Evolutionary conservation across 2,888 invertebrate genomes (phyloP).

Genomic region (Ichneumon xanthorius): DNA sequence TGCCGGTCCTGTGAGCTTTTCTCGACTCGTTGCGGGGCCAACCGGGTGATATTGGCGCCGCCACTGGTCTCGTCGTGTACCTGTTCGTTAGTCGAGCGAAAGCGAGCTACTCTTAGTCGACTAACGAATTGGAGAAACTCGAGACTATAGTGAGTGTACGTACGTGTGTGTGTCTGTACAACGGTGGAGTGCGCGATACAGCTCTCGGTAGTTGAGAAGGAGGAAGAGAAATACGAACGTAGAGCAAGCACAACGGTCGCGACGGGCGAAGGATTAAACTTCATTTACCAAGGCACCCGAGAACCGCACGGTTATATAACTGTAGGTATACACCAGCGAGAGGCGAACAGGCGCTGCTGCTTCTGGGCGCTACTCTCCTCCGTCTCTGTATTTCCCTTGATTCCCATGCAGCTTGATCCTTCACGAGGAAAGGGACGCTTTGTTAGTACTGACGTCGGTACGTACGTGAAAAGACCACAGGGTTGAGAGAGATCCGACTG

Average conservation of each 20-base stretch:
- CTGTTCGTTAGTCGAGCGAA: conserved; percentile 60
- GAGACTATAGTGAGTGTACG: conserved; percentile 17
- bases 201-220: conserved; percentile 16
- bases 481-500: neutral
- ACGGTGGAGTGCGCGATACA: neutral
- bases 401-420: conserved; percentile 5
- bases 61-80: conserved; percentile 37
- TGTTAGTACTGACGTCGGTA: conserved; percentile 3
- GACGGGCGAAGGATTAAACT: conserved; percentile 50
- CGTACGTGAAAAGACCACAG: conserved; percentile 2
- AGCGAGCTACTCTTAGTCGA: conserved; percentile 30
- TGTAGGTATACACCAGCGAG: neutral
- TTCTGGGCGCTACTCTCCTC: conserved; percentile 3
- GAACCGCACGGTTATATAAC: conserved; percentile 31
- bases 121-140: conserved; percentile 61
- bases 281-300: conserved; percentile 39
- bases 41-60: conserved; percentile 16
- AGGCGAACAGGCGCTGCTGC: conserved; percentile 5
- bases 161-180: neutral
- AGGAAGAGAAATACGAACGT: conserved; percentile 30
- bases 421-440: conserved; percentile 16
- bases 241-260: conserved; percentile 34
- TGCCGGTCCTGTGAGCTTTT: conserved; percentile 28
- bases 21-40: conserved; percentile 26
- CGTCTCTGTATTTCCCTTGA: conserved; percentile 36